A percentile compares a stretch with the other conserved stretches of the same genome.
Conservation (phyloP, 2,888 invertebrate species). For the Nemurella pictetii region DNA sequence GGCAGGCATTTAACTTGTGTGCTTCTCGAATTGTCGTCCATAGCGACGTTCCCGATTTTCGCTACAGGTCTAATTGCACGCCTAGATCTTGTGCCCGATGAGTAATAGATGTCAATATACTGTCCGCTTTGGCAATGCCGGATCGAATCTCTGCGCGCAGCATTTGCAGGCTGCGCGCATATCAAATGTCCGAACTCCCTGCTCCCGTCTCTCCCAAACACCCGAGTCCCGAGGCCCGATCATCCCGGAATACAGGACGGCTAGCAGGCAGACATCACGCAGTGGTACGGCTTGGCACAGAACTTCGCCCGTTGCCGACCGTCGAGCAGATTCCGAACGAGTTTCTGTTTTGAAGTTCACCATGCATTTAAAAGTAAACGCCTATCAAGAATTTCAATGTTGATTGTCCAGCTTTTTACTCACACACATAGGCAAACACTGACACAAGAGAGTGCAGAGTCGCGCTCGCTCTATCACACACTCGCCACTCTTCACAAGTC, state of each 20-base stretch:
- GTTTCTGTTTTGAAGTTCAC: constrained; percentile 9
- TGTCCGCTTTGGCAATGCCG: background rate
- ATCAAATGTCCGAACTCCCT: background rate
- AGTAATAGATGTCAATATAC: too few species aligned
- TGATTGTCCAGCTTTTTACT: constrained; percentile 19
- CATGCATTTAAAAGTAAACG: background rate
- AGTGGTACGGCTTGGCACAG: constrained; percentile 25
- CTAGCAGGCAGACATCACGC: constrained; percentile 17
- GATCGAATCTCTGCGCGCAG: background rate
- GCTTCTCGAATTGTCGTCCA: background rate
- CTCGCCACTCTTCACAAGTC: background rate
- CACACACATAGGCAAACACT: background rate
- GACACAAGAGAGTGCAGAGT: too few species aligned
- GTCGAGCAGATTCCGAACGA: background rate
- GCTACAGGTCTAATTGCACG: background rate
- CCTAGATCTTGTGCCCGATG: background rate
- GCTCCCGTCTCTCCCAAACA: too few species aligned
- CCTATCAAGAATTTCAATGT: constrained; percentile 9
- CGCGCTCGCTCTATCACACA: too few species aligned
- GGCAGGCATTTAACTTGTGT: background rate
- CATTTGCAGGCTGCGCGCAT: background rate
- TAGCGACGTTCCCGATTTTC: background rate
- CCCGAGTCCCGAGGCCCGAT: too few species aligned
- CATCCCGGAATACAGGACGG: too few species aligned
- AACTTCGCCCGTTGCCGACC: too few species aligned